These are phyloP conservation scores for Pogonomyrmex barbatus DNA, from an alignment of 1,140 invertebrate species.

Conservation along the genomic window DNA sequence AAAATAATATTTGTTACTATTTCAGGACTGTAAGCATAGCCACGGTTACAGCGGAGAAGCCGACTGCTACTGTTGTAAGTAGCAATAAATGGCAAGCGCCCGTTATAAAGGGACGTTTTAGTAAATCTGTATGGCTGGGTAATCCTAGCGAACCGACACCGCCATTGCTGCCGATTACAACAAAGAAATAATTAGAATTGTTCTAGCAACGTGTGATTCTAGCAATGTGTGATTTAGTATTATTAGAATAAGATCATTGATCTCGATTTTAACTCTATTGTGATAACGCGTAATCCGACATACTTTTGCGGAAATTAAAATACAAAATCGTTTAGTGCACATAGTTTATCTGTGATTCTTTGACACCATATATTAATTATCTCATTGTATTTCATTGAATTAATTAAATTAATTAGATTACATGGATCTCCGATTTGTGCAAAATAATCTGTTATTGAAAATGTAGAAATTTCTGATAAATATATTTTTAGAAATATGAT, in stretches of 20 bases:
- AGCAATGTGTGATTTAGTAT: conserved; percentile 30
- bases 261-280: not conserved
- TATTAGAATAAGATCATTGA: conserved; percentile 13
- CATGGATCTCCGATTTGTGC: conserved; percentile 11
- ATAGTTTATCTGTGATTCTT: not conserved
- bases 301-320: conserved; percentile 8
- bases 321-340: not conserved
- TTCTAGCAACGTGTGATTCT: not conserved
- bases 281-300: not conserved
- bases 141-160: conserved; percentile 80
- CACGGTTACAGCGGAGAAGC: conserved; percentile 77
- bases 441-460: not conserved
- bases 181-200: conserved; percentile 77
- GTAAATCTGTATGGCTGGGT: conserved; percentile 82
- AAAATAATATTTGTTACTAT: conserved; percentile 71
- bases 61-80: conserved; percentile 73
- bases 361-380: not conserved
- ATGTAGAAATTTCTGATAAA: conserved; percentile 12
- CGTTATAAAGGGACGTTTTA: conserved; percentile 83
- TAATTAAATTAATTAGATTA: not conserved
- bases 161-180: conserved; percentile 75
- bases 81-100: conserved; percentile 83
- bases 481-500: conserved; percentile 19
- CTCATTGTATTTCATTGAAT: conserved; percentile 7
- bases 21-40: conserved; percentile 79